A percentile compares a stretch with the other conserved stretches of the same genome.
These are phyloP conservation scores for Lucifuga dentata DNA, from an alignment of 2,113 vertebrate species.

Conservation along the genomic window DNA sequence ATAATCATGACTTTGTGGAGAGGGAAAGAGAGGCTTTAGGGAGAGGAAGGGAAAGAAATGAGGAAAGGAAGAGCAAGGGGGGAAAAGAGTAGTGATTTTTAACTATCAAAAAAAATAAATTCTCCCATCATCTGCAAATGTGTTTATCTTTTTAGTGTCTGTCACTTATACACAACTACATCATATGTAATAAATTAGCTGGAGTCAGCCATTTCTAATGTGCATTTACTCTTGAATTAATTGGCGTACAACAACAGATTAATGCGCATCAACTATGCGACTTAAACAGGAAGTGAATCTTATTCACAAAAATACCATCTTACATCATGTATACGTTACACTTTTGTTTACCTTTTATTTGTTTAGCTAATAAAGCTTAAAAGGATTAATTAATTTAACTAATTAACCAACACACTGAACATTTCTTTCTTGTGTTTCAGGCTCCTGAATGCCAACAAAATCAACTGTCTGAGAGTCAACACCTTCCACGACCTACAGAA, in stretches of 20 bases:
- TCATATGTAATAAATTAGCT: no score
- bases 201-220: no score
- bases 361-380: conserved; percentile 3
- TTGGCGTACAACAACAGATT: no score
- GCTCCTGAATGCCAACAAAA: conserved; percentile 99
- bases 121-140: conserved; percentile 18
- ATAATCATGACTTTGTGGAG: conserved; percentile 26
- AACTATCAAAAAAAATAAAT: conserved; percentile 24
- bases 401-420: conserved; percentile 30
- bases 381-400: conserved; percentile 2
- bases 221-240: no score
- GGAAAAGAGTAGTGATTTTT: neutral
- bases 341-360: no score
- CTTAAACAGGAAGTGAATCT: no score
- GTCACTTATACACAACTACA: no score
- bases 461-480: conserved; percentile 97
- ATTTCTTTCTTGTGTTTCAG: conserved; percentile 79
- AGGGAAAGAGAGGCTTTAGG: conserved; percentile 3
- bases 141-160: conserved; percentile 18
- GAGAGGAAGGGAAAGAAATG: neutral
- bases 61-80: neutral
- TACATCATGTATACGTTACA: no score
- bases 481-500: conserved; percentile 98
- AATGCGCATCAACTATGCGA: no score
- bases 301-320: no score